phyloP scores from a whole-genome alignment of 2,888 invertebrate genomes.

The Bombylius major region DNA sequence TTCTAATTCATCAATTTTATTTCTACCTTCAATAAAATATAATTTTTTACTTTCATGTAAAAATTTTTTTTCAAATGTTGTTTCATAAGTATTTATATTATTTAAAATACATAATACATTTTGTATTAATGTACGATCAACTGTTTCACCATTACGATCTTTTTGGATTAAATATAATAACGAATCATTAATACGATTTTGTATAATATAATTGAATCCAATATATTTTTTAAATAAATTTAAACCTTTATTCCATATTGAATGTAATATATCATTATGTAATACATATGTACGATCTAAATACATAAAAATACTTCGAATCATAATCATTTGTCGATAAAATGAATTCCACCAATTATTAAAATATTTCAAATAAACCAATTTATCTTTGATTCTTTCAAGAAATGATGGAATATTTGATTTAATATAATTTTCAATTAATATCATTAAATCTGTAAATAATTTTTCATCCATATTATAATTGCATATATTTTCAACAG shows the following conservation, averaged over 20 bases:
- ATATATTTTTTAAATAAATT: conserved; percentile 91
- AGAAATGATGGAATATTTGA: conserved; percentile 83
- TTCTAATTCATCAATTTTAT: conserved; percentile 83
- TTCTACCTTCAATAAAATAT: conserved; percentile 87
- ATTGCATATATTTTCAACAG: conserved; percentile 97
- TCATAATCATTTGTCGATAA: conserved; percentile 99
- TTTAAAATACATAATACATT: conserved; percentile 91
- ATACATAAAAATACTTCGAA: conserved; percentile 94
- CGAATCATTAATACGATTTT: conserved; percentile 87
- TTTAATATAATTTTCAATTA: conserved; percentile 82
- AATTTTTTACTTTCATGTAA: conserved; percentile 84
- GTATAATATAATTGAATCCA: conserved; percentile 77
- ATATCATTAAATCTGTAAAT: conserved; percentile 71
- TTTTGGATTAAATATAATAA: conserved; percentile 83
- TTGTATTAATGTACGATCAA: conserved; percentile 86
- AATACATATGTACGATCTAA: conserved; percentile 94
- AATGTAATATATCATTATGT: conserved; percentile 86
- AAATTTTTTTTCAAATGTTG: conserved; percentile 83
- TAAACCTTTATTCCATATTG: conserved; percentile 98
- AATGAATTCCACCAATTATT: conserved; percentile 93
- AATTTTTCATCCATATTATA: conserved; percentile 91
- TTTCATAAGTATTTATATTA: conserved; percentile 87
- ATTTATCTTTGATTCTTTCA: conserved; percentile 78
- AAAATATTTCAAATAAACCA: conserved; percentile 80
- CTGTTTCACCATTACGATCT: conserved; percentile 86